A percentile compares a stretch with the other conserved stretches of the same genome.
Evolutionary conservation across 2,888 invertebrate genomes (phyloP).

Genomic region (Pyrrhosoma nymphula): DNA sequence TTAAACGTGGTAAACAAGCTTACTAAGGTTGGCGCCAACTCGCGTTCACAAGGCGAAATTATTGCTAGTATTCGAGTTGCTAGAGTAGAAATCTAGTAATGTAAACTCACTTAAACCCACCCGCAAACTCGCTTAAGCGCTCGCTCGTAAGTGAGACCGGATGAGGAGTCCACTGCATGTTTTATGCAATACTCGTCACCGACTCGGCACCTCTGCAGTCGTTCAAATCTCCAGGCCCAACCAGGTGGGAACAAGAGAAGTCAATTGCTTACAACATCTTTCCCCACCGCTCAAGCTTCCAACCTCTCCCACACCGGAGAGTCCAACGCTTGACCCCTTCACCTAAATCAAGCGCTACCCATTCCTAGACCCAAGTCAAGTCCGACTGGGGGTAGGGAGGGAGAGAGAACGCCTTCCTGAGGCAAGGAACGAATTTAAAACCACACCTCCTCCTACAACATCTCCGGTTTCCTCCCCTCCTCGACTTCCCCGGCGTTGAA

Average conservation of each 20-base stretch:
- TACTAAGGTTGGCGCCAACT: no score
- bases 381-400: no score
- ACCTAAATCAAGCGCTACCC: not conserved
- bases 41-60: no score
- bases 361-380: not conserved
- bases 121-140: no score
- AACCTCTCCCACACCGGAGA: not conserved
- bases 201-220: not conserved
- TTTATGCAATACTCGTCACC: not conserved
- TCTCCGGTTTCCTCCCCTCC: conserved; percentile 5
- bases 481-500: no score
- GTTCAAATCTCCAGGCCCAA: not conserved
- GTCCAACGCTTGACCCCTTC: conserved; percentile 1
- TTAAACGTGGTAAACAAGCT: no score
- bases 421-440: not conserved
- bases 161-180: no score
- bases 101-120: no score
- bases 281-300: not conserved
- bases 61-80: no score
- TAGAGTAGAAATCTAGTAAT: no score
- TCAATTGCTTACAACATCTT: not conserved
- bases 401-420: conserved; percentile 4
- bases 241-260: no score
- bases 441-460: not conserved
- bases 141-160: no score